These are phyloP conservation scores for Hemiscyllium ocellatum DNA, from an alignment of 2,113 vertebrate genomes.

Conservation along the genomic window DNA sequence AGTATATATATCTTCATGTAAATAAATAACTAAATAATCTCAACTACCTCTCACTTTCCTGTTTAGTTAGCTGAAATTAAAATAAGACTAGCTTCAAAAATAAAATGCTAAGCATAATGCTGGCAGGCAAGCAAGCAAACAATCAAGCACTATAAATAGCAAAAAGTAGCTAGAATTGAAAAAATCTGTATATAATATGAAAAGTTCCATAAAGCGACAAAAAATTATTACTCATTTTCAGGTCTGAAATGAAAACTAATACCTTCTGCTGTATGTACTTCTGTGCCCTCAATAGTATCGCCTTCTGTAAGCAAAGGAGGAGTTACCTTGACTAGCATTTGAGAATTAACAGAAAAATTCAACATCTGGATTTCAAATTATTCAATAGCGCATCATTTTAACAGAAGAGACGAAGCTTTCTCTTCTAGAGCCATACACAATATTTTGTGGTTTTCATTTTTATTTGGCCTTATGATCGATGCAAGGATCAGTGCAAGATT, in stretches of 20 bases:
- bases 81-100: neutral
- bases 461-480: neutral
- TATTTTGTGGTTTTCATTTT: neutral
- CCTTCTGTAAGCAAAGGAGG: conserved; percentile 5
- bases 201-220: neutral
- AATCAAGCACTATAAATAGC: neutral
- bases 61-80: neutral
- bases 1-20: neutral
- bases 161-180: neutral
- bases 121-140: neutral
- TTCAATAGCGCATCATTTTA: neutral
- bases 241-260: neutral
- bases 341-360: neutral
- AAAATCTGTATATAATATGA: neutral
- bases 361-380: neutral
- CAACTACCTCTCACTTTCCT: neutral
- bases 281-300: neutral
- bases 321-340: neutral
- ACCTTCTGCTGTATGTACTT: neutral
- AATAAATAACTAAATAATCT: neutral
- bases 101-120: neutral
- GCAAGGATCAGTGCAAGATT: neutral
- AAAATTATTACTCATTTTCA: neutral
- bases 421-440: neutral
- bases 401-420: neutral